Base-by-base conservation (phyloP, 1,140 invertebrate species). In the Drosophila rufa region DNA sequence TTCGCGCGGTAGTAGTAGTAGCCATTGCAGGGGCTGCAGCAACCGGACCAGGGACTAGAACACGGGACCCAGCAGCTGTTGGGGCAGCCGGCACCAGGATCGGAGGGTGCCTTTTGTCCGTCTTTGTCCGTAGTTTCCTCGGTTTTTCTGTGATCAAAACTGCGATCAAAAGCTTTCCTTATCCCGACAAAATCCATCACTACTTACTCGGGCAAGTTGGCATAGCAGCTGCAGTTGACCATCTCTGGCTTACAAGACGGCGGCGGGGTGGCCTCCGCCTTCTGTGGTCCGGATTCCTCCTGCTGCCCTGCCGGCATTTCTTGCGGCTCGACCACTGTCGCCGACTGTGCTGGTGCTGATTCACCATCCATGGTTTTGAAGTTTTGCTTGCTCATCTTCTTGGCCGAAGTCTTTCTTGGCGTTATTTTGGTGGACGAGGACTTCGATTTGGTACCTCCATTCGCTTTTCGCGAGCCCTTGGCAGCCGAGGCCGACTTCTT, bases 11-110 rank as follows among this genome's bases (percentile, higher is more conserved):
- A 89, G 47, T 47, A 80, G 36, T 61, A 89, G 8, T 27, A 55
- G 2, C 80, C 71, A 15, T 67, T 83, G 55, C 38, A 75, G 9
- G 80, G 68, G 75, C 76, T 75, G 30, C 60, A 82, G 48, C 40
- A 58, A 17, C 56, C 82, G 12, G 43, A 12, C 22, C 56, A 38
- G 6, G 65, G 55, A 12, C 43, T 27, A 7, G 65, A 59, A 11
- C 60, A 43, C 27, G 30, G 9, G n/a, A n/a, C 46, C 19, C 38
- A 68, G 17, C 59, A 75, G 33, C 36, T 27, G 11, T 51, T 51
- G 38, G 14, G 6, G 53, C 14, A 55, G 0, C 38, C 27, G 47
- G 25, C 27, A 6, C 27, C 27, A 30, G 27, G 27, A 7, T 6
- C 27, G 27, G 27, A 19, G 47, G 4, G 15, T 15, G 8, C 6